Conservation (phyloP, 2,797 vertebrate species). For the Muraenolepis orangiensis region DNA sequence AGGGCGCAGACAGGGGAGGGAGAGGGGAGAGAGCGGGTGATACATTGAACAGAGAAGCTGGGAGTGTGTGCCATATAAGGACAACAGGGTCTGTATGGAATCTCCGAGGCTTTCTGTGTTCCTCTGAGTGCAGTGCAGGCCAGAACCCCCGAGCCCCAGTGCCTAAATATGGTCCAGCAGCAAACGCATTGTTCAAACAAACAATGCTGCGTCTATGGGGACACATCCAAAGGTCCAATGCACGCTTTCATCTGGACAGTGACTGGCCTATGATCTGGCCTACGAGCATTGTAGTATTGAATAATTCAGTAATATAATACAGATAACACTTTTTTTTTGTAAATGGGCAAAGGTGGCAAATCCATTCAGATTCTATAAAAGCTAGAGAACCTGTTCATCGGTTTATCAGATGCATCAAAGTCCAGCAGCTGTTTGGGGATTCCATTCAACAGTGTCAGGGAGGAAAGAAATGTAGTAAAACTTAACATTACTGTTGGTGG, state of each 20-base stretch:
- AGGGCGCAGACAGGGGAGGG: neutral
- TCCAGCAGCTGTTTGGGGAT: neutral
- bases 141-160: conserved; percentile 65
- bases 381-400: no score
- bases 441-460: neutral
- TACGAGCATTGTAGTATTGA: neutral
- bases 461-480: conserved; percentile 34
- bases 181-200: conserved; percentile 67
- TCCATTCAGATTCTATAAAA: neutral
- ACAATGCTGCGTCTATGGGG: conserved; percentile 57
- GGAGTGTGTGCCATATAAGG: conserved; percentile 80
- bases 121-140: conserved; percentile 70
- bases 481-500: conserved; percentile 16
- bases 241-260: conserved; percentile 47
- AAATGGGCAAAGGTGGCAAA: neutral
- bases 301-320: neutral
- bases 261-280: conserved; percentile 10
- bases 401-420: neutral
- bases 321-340: neutral
- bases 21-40: conserved; percentile 55
- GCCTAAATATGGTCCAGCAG: conserved; percentile 97
- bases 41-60: conserved; percentile 62
- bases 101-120: conserved; percentile 84
- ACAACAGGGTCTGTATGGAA: conserved; percentile 84
- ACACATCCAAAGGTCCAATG: conserved; percentile 35